These are phyloP conservation scores for Scomber colias DNA, from an alignment of 2,113 vertebrate genomes.

Conservation along the genomic window DNA sequence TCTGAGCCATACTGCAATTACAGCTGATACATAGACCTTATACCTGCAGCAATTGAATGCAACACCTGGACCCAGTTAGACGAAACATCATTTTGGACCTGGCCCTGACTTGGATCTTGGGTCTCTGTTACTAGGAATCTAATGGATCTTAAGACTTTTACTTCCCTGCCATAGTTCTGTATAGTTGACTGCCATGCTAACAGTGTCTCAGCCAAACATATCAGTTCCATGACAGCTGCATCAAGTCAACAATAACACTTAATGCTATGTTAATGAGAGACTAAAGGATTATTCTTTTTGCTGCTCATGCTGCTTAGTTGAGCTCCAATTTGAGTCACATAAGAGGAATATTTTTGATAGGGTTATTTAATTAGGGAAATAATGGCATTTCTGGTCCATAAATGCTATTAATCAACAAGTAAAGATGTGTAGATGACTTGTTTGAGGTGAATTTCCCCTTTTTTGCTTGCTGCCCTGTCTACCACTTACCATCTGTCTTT, in stretches of 20 bases:
- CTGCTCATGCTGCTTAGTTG: not conserved
- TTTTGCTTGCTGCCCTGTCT: not conserved
- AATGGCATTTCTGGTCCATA: not conserved
- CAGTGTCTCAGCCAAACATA: no score
- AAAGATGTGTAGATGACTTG: not conserved
- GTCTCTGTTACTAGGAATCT: no score
- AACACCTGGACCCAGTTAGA: no score
- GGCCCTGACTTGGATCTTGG: no score
- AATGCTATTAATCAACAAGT: not conserved
- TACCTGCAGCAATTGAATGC: no score
- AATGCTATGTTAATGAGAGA: not conserved
- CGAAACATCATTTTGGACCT: no score
- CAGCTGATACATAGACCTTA: no score
- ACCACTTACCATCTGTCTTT: constrained; percentile 10
- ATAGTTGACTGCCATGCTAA: no score
- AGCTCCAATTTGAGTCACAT: no score
- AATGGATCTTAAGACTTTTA: no score
- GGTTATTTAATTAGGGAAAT: constrained; percentile 6
- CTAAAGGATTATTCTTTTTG: not conserved
- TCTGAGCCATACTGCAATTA: no score
- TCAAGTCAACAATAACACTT: not conserved
- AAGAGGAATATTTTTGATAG: not conserved
- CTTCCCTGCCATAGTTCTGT: no score
- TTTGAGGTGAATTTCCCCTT: not conserved
- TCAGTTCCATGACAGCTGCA: not conserved